These are phyloP conservation scores for Diplolepis rosae DNA, from an alignment of 2,888 invertebrate genomes.

Conservation along the genomic window DNA sequence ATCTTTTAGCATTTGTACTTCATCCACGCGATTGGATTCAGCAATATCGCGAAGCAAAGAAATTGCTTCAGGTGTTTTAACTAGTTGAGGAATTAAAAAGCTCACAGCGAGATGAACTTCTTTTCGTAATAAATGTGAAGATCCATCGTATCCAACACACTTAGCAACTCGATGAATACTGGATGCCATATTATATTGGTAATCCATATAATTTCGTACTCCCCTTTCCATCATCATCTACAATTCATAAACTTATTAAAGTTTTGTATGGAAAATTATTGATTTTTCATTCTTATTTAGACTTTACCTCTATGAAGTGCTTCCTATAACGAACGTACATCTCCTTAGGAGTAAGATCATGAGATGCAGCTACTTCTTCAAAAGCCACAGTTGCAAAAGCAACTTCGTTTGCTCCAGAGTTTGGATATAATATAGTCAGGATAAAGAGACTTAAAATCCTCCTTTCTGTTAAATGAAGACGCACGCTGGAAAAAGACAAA, in stretches of 20 bases:
- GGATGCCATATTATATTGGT: constrained; percentile 77
- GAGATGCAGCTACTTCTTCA: constrained; percentile 77
- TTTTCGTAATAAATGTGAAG: constrained; percentile 81
- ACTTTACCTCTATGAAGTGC: constrained; percentile 73
- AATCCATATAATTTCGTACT: constrained; percentile 76
- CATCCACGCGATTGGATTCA: constrained; percentile 76
- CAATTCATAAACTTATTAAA: neutral
- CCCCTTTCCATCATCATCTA: constrained; percentile 77
- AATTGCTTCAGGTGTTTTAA: constrained; percentile 76
- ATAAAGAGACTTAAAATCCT: constrained; percentile 79
- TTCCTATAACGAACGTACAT: constrained; percentile 80
- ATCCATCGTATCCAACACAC: constrained; percentile 82
- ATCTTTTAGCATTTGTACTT: constrained; percentile 77
- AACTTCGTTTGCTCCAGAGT: constrained; percentile 75
- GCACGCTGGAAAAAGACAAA: constrained; percentile 52
- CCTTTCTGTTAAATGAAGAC: constrained; percentile 60
- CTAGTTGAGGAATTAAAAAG: constrained; percentile 78
- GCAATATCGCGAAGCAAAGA: constrained; percentile 81
- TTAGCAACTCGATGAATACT: constrained; percentile 79
- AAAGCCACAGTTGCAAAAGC: constrained; percentile 78
- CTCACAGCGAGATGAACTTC: constrained; percentile 83
- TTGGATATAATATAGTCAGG: constrained; percentile 76
- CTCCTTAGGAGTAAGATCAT: constrained; percentile 76
- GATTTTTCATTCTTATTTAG: neutral
- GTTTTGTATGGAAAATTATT: neutral